Base-by-base conservation (phyloP, 2,797 vertebrate species). In the Sardinella longiceps region DNA sequence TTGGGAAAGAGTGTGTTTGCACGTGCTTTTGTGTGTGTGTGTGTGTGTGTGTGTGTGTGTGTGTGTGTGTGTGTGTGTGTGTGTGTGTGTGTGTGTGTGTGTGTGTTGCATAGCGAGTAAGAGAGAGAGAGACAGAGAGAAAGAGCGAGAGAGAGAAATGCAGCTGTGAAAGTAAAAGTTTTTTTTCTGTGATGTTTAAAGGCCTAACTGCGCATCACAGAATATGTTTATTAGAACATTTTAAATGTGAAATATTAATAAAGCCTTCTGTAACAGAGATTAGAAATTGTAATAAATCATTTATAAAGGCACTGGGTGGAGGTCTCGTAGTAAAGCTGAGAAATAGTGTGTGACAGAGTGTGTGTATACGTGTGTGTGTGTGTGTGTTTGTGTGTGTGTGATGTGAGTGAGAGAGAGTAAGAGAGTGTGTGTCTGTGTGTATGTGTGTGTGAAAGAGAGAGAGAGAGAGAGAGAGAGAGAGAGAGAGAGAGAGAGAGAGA, bases 71-170 rank as follows among this genome's bases (percentile, higher is more conserved):
- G n/a, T 18, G 46, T 46, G 14, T 81, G 18, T 50, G 46, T 74
- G 58, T 81, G n/a, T 18, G 46, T 46, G 14, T 81, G 18, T 50
- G 46, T 74, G 58, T 81, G 56, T 81, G 56, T 81, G 83, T 60
- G 15, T 12, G 50, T 77, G 46, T 18, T 43, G 43, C 43, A 43
- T 43, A 43, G 43, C 4, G 43, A 43, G 43, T 43, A 7, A 43
- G 43, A 43, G 43, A n/a, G 39, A 43, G n/a, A n/a, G n/a, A n/a
- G n/a, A 43, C 0, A 43, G 14, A 50, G 14, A 51, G 48, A 51
- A 3, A 51, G 48, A 56, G 18, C 1, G 53, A 1, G 3, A n/a
- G 53, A 56, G 53, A 23, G 20, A n/a, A 20, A 56, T 6, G 53
- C 23, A 56, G 20, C 53, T 56, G 53, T 43, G 43, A 56, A 53